Conservation (phyloP, 2,888 invertebrate genomes). For the Xanthostigma xanthostigma region DNA sequence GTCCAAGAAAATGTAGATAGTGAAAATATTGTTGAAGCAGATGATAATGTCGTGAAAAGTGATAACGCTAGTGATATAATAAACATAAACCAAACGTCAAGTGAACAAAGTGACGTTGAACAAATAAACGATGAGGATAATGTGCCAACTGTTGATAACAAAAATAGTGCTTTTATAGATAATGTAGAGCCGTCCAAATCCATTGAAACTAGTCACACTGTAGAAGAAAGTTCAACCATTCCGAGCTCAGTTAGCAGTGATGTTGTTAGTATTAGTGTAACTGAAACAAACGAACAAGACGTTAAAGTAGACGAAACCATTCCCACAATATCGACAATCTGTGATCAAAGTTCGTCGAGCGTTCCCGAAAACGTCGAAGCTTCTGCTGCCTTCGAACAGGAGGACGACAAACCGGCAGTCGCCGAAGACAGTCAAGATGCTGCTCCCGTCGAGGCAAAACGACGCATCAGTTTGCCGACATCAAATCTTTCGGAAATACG, state of each 20-base stretch:
- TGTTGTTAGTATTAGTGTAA: conserved; percentile 22
- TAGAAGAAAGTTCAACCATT: conserved; percentile 4
- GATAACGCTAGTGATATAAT: conserved; percentile 10
- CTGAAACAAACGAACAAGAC: conserved; percentile 17
- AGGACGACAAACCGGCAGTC: background rate
- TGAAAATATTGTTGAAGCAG: conserved; percentile 14
- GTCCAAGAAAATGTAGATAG: conserved; percentile 13
- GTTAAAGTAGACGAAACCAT: conserved; percentile 38
- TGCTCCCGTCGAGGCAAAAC: conserved; percentile 16
- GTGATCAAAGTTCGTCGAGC: conserved; percentile 40
- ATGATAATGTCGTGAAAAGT: conserved; percentile 17
- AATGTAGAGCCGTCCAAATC: conserved; percentile 30
- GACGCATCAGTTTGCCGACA: conserved; percentile 44
- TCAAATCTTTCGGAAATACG: conserved; percentile 19
- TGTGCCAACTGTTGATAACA: conserved; percentile 24
- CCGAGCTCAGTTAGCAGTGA: conserved; percentile 14
- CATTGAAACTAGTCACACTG: conserved; percentile 25
- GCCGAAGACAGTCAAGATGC: background rate
- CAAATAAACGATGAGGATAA: conserved; percentile 13
- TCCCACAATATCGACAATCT: conserved; percentile 56
- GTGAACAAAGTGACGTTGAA: conserved; percentile 5
- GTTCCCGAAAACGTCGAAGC: background rate
- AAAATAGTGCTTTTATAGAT: conserved; percentile 33
- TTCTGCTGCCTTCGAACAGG: background rate
- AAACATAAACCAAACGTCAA: background rate